phyloP scores from a whole-genome alignment of 2,797 vertebrate species.

The Lindbergichthys nudifrons region DNA sequence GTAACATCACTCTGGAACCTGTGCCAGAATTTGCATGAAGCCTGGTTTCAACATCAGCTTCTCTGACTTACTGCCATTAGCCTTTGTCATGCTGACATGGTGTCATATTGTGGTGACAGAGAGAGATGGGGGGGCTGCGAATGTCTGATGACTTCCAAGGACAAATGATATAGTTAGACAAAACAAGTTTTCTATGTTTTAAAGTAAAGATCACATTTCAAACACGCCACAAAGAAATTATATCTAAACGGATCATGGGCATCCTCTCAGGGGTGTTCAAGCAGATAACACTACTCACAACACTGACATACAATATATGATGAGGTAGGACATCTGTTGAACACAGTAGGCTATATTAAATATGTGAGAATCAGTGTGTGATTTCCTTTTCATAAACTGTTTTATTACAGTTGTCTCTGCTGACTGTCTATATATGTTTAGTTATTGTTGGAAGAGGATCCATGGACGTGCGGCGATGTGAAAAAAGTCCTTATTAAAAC shows the following conservation, averaged over 20 bases:
- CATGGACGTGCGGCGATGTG: neutral
- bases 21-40: conserved; percentile 39
- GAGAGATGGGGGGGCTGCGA: neutral
- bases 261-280: conserved; percentile 13
- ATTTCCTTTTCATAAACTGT: conserved; percentile 4
- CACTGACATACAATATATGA: conserved; percentile 19
- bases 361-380: conserved; percentile 1
- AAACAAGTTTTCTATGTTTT: neutral
- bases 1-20: conserved; percentile 55
- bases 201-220: neutral
- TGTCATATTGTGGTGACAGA: conserved; percentile 39
- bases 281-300: conserved; percentile 46
- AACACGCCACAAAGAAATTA: neutral
- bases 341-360: conserved; percentile 1
- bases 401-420: neutral
- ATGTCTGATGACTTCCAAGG: conserved; percentile 15
- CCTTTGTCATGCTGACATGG: conserved; percentile 45
- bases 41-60: conserved; percentile 25
- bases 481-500: neutral
- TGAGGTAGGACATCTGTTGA: conserved; percentile 2
- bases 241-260: conserved; percentile 4
- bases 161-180: neutral
- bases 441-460: neutral
- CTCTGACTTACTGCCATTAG: conserved; percentile 30
- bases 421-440: neutral